These are phyloP conservation scores for Bothrops jararaca DNA, from an alignment of 2,113 vertebrate species.

Conservation along the genomic window DNA sequence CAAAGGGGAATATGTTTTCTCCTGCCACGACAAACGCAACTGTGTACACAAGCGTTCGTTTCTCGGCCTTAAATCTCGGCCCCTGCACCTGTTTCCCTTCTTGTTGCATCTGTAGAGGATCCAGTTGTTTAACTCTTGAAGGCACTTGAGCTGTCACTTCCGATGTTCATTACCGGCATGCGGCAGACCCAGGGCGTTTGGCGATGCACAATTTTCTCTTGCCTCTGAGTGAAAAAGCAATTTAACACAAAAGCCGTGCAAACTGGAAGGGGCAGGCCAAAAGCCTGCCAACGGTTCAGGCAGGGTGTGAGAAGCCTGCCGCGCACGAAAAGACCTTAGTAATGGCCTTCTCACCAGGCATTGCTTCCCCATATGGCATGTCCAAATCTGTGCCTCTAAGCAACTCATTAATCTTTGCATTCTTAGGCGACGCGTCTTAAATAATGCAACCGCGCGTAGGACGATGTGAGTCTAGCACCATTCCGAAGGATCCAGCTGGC, in stretches of 20 bases:
- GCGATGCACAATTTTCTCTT: conserved; percentile 53
- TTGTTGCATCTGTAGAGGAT: conserved; percentile 51
- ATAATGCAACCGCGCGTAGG: neutral
- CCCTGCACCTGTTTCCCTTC: conserved; percentile 37
- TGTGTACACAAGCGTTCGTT: conserved; percentile 58
- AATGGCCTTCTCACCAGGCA: neutral
- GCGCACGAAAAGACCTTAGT: neutral
- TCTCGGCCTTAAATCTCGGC: conserved; percentile 48
- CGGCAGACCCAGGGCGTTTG: conserved; percentile 45
- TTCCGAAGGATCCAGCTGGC: no score
- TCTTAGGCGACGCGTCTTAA: neutral
- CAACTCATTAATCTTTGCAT: neutral
- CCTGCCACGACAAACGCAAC: conserved; percentile 44
- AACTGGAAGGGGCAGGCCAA: conserved; percentile 44
- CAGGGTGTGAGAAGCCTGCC: conserved; percentile 8
- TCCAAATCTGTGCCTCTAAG: neutral
- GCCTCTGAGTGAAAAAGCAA: conserved; percentile 50
- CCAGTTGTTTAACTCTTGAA: conserved; percentile 51
- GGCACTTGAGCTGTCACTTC: conserved; percentile 58
- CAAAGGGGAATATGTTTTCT: conserved; percentile 36
- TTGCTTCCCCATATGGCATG: neutral
- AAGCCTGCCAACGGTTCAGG: conserved; percentile 24
- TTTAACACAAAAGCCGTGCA: conserved; percentile 47
- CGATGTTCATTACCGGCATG: conserved; percentile 39
- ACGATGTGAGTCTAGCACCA: neutral